Evolutionary conservation across 2,113 vertebrate genomes (phyloP).

Genomic region (Gymnarchus niloticus): DNA sequence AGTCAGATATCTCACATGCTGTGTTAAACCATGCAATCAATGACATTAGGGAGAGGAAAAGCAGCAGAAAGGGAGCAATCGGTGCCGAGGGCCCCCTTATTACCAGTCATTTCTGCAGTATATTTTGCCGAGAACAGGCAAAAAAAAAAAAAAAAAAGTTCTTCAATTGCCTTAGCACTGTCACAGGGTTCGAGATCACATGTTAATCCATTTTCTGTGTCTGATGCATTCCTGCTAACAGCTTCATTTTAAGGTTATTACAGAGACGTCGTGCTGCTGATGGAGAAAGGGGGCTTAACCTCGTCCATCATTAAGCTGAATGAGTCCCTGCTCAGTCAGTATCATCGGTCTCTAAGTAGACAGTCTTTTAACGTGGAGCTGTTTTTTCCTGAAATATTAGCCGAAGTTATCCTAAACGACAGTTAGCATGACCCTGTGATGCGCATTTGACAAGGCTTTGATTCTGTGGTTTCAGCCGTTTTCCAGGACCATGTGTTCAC

Average conservation of each 20-base stretch:
- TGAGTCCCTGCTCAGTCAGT: background rate
- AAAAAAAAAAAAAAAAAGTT: too few species aligned
- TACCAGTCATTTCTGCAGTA: background rate
- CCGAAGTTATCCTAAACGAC: background rate
- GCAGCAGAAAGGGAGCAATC: background rate
- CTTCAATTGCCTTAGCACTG: background rate
- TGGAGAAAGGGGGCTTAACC: background rate
- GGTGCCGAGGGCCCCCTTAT: background rate
- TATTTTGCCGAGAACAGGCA: background rate
- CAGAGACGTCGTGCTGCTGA: background rate
- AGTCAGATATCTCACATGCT: background rate
- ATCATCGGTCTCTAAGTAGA: background rate
- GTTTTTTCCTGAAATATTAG: too few species aligned
- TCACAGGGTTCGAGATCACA: background rate
- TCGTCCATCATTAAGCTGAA: too few species aligned
- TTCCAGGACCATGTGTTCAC: background rate
- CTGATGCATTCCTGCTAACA: background rate
- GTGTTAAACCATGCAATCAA: conserved; percentile 8
- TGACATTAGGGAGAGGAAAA: conserved; percentile 1
- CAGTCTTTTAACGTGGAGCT: background rate
- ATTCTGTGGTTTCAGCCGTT: background rate
- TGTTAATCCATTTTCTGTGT: background rate
- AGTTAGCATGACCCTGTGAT: background rate
- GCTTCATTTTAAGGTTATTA: background rate
- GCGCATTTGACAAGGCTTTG: background rate